phyloP scores from a whole-genome alignment of 1,140 invertebrate species.

The Eciton burchellii region DNA sequence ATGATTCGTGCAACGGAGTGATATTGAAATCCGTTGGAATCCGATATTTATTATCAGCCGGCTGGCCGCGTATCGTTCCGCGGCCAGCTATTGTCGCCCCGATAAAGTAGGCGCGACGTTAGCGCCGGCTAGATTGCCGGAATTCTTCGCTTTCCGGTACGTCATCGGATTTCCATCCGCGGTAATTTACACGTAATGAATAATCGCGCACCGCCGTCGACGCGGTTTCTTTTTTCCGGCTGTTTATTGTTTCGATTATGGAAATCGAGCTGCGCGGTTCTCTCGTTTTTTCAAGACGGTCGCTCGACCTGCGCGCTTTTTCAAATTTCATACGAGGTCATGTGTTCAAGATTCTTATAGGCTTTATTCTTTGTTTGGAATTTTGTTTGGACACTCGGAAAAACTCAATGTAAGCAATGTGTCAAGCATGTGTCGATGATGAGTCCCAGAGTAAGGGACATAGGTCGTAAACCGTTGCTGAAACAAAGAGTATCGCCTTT shows the following conservation, averaged over 20 bases:
- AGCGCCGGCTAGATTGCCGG: slow-evolving; percentile 45
- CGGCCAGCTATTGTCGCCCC: slow-evolving; percentile 37
- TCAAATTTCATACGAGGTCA: too few relatives aligned
- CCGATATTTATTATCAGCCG: slow-evolving; percentile 70
- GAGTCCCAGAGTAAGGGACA: too few relatives aligned
- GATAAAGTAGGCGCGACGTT: slow-evolving; percentile 54
- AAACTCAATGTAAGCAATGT: too few relatives aligned
- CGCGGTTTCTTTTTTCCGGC: neutral
- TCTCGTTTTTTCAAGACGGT: neutral
- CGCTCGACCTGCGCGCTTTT: neutral
- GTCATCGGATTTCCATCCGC: slow-evolving; percentile 45
- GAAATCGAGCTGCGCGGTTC: neutral
- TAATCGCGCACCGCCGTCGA: slow-evolving; percentile 11
- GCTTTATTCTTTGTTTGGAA: too few relatives aligned
- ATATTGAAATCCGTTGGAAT: slow-evolving; percentile 71
- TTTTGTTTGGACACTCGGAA: too few relatives aligned
- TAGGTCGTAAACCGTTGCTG: too few relatives aligned
- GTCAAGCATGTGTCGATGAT: too few relatives aligned
- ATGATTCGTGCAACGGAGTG: slow-evolving; percentile 64
- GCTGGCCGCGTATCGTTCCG: slow-evolving; percentile 43
- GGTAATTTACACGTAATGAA: slow-evolving; percentile 53
- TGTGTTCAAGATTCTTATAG: too few relatives aligned
- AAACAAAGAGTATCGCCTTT: too few relatives aligned
- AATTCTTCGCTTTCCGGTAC: slow-evolving; percentile 47
- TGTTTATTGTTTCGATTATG: neutral